Conservation (phyloP, 2,113 vertebrate genomes). For the Grammomys dolichurus region DNA sequence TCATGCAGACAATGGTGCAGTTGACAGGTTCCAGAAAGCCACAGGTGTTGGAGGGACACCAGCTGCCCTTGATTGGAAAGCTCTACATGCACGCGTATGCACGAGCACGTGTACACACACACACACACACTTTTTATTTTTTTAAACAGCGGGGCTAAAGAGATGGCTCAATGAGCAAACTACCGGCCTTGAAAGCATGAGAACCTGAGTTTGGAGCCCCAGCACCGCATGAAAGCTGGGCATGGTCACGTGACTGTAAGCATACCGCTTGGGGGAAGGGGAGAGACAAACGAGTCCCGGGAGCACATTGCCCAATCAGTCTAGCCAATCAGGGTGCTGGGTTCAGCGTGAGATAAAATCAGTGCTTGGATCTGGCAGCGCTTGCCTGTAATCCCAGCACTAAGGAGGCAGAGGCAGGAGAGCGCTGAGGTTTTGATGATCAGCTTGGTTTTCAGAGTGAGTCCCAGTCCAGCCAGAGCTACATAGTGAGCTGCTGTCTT, state of each 20-base stretch:
- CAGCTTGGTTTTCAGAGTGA: background rate
- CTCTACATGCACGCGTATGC: background rate
- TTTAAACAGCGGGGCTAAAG: background rate
- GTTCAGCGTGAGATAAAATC: background rate
- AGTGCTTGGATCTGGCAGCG: background rate
- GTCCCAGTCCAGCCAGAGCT: background rate
- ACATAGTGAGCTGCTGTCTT: background rate
- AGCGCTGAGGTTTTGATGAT: background rate
- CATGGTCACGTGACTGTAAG: background rate
- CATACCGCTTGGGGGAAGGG: no score
- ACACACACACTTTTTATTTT: background rate
- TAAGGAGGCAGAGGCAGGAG: background rate
- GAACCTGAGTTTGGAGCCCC: background rate
- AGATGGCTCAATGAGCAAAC: background rate
- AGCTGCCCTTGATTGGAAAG: background rate
- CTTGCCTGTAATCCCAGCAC: background rate
- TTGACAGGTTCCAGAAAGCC: background rate
- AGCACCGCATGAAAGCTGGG: background rate
- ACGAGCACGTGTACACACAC: rapidly evolving
- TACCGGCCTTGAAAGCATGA: background rate
- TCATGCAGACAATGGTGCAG: rapidly evolving
- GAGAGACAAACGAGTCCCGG: background rate
- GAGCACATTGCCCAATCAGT: background rate
- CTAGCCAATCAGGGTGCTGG: background rate
- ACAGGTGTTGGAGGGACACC: background rate